Base-by-base conservation (phyloP, 2,797 vertebrate genomes). In the Mastacembelus armatus region DNA sequence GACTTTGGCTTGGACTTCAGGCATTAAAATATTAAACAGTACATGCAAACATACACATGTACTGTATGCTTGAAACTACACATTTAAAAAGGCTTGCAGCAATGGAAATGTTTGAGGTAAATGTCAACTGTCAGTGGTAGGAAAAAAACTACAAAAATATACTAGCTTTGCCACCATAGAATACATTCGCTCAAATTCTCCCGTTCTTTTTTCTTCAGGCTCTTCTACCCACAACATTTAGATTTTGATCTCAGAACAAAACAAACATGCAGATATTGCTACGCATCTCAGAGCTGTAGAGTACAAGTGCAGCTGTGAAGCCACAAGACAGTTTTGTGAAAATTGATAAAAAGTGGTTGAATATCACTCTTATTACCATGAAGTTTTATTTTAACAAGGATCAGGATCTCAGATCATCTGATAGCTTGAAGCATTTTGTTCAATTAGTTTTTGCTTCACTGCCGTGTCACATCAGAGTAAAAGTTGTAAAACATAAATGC, bases 1-100 rank as follows among this genome's bases (percentile, higher is more conserved):
- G n/a, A n/a, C n/a, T n/a, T n/a, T n/a, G n/a, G n/a, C n/a, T n/a
- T n/a, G n/a, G n/a, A n/a, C n/a, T n/a, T n/a, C n/a, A n/a, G n/a
- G n/a, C n/a, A n/a, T n/a, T n/a, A n/a, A n/a, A n/a, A n/a, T n/a
- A n/a, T n/a, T n/a, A n/a, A n/a, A n/a, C n/a, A 22, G 45, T 45
- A 15, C 44, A 48, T 19, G 33, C 43, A 57, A 49, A 36, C 74
- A 19, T 59, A 40, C 39, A 74, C 43, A 60, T 59, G 38, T 16
- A 27, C 2, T 4, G 27, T 22, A 50, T 0, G 12, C 32, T 35
- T 56, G 51, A 71, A 77, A 68, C 49, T 77, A 77, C 26, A 62
- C 57, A 35, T 80, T 63, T 51, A 15, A 55, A 83, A 85, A 77
- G 74, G 61, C 81, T 76, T 4, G 32, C 47, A 79, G 85, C 70